Evolutionary conservation across 2,888 invertebrate species (phyloP).

Genomic region (Agonopterix subpropinquella): DNA sequence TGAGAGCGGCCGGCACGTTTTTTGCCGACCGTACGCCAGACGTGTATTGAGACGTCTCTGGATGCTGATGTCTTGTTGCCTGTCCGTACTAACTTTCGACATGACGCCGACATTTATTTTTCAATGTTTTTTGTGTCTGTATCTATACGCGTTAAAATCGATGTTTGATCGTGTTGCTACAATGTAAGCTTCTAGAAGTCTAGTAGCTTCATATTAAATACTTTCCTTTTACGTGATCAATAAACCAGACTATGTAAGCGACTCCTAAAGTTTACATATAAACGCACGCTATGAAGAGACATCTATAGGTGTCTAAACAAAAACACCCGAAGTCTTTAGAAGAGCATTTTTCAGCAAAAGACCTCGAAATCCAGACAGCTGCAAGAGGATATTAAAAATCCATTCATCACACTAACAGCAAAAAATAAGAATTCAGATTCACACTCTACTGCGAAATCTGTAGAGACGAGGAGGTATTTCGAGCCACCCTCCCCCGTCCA

Average conservation of each 20-base stretch:
- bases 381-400: conserved; percentile 68
- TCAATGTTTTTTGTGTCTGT: conserved; percentile 36
- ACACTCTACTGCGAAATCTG: conserved; percentile 67
- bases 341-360: conserved; percentile 39
- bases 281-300: no score
- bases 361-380: conserved; percentile 45
- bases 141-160: conserved; percentile 19
- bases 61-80: conserved; percentile 71
- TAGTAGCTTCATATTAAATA: no score
- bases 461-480: conserved; percentile 63
- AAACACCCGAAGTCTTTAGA: background rate
- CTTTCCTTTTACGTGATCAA: no score
- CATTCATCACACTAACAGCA: conserved; percentile 61
- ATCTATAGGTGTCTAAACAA: background rate
- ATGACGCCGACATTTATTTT: conserved; percentile 61
- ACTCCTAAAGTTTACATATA: no score
- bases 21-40: conserved; percentile 57
- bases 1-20: conserved; percentile 69
- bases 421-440: conserved; percentile 69
- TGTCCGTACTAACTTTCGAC: conserved; percentile 62
- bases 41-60: conserved; percentile 70
- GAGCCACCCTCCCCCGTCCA: conserved; percentile 34
- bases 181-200: background rate
- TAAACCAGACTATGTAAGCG: no score
- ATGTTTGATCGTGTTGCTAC: conserved; percentile 3